Base-by-base conservation (phyloP, 2,113 vertebrate species). In the Sturnus vulgaris region DNA sequence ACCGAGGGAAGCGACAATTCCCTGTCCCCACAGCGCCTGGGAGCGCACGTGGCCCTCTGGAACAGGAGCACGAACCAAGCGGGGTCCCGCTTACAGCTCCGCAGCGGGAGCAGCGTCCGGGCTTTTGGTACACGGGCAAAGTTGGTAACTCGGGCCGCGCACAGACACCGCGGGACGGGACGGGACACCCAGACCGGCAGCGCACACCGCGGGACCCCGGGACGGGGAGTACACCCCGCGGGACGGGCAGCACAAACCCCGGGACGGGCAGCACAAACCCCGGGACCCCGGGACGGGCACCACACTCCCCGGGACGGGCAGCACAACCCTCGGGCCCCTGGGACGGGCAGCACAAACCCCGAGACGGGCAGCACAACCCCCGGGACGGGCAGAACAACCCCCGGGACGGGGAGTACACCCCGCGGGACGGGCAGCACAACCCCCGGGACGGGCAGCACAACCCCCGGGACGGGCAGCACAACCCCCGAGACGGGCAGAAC, bases 41-140 rank as follows among this genome's bases (percentile, higher is more conserved):
- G 6, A 37, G 33, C 42, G 15, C 60, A 4, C 0, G 6, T 1
- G 18, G 2, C 21, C 11, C 33, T 56, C 57, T 2, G 21, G 27
- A 37, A 24, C 10, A 28, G 27, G 5, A 0, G 39, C 13, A 3
- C 1, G 30, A 72, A 44, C 63, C n/a, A 1, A 11, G 49, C 20
- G 28, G 47, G 52, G 23, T 6, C 61, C 27, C 39, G 28, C 70
- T 5, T 1, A 21, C 12, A 21, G 46, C 57, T 19, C 72, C 19
- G 5, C 83, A 8, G 15, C 2, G 3, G 16, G 22, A 61, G 10
- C 24, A 0, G 4, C 0, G 7, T 1, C 69, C 10, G 25, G 2
- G 35, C 1, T 0, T 30, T 16, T 0, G 30, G 7, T 7, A 49
- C 23, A 5, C 2, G 22, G 28, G 15, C 79, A 31, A 21, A 82